Percentiles rank a stretch among this genome's conserved stretches.
phyloP scores from a whole-genome alignment of 2,113 vertebrate genomes.

The Chaetops frenatus region DNA sequence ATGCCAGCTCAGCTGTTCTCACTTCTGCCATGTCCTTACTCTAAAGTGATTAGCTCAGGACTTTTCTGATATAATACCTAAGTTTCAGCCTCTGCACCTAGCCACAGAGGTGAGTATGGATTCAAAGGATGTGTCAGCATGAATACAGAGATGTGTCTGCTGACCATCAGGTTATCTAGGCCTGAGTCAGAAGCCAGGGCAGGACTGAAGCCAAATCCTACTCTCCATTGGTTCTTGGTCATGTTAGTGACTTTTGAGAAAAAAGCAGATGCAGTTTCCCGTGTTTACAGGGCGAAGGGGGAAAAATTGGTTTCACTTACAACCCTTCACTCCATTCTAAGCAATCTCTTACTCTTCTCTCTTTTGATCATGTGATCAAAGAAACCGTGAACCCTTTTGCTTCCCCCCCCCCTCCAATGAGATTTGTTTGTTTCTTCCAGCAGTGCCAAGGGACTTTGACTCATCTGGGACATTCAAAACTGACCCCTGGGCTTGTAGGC shows the following conservation, averaged over 20 bases:
- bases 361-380: conserved; percentile 21
- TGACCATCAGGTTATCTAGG: neutral
- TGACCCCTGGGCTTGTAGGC: neutral
- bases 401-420: neutral
- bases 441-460: neutral
- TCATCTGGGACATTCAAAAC: neutral
- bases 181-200: neutral
- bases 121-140: neutral
- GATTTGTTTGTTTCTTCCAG: neutral
- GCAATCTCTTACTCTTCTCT: neutral
- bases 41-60: conserved; percentile 11
- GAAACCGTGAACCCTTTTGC: conserved; percentile 38
- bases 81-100: neutral
- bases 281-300: neutral
- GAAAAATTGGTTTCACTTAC: neutral
- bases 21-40: neutral
- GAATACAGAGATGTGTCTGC: neutral
- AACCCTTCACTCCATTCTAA: neutral
- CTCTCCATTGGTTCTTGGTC: neutral
- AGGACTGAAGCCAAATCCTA: neutral
- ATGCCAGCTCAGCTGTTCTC: neutral
- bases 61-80: neutral
- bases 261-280: neutral
- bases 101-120: neutral
- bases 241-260: neutral